Evolutionary conservation across 2,797 vertebrate genomes (phyloP), one percentile per base, ranked within the genome.

Genomic region (Cynodonichthys magdalenae): DNA sequence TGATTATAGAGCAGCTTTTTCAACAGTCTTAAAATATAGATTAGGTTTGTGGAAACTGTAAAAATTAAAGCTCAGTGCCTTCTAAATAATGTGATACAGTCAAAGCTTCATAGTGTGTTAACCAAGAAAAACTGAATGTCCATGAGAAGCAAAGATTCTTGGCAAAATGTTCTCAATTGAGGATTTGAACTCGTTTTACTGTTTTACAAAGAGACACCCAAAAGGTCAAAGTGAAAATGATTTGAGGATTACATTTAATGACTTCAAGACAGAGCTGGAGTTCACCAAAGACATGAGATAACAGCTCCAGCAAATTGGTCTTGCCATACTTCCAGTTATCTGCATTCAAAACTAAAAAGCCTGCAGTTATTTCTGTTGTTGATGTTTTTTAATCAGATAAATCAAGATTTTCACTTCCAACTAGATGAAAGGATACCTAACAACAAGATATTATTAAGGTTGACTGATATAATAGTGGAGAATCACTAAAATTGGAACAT

Each of bases 61-160:
- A 85, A 24, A 85, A 75, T 84, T 82, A 90, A 90, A 91, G 83
- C 79, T 78, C 80, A 71, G 74, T 84, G 80, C 79, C 84, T 82
- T 79, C 64, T 80, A 59, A 24, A 59, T 24, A 27, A 64, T 79
- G 69, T 9, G 1, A 59, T 55, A 74, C 59, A 53, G 59, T 78
- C 59, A 42, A 45, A 55, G 49, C 42, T 66, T 67, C 31, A 58
- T 77, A 61, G 19, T 56, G 15, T 28, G 18, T 55, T 39, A 19
- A 20, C 1, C 14, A 55, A 60, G 27, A 62, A 24, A 49, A 44
- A n/a, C n/a, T 5, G 18, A 19, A 9, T 15, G 29, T 20, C 39
- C 56, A n/a, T 27, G 52, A 69, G 1, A 69, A 1, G 69, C 41
- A 15, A 18, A 6, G n/a, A 4, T 9, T 39, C n/a, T 44, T 34